Base-by-base conservation (phyloP, 30 jellyfish, hydroid and myxozoan species). In the Pseudorhiza aurosa region DNA sequence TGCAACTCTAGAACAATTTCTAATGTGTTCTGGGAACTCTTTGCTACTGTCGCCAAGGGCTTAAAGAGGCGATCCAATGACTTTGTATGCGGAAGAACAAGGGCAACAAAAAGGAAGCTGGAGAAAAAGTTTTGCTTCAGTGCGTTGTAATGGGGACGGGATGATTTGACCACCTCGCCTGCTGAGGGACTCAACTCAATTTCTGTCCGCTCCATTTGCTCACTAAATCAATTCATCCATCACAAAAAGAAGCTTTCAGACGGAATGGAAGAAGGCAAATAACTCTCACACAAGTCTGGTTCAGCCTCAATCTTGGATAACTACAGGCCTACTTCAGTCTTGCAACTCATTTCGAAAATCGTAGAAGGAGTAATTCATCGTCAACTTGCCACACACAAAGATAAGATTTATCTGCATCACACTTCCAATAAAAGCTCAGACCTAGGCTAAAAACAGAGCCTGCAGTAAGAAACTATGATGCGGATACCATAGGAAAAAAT, bases 271-370 rank as follows among this genome's bases (percentile, higher is more conserved):
- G 86, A 77, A 24, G 25, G 77, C 87, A 40, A 77, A 77, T 49
- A 58, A 60, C 59, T n/a, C 72, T 12, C 87, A 46, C 87, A 77
- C 40, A 79, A 79, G 77, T 63, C 91, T 39, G 88, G 88, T 18
- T 29, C 50, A 12, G 7, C 50, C 50, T 12, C 50, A 39, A 39
- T 39, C 50, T 39, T 39, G 50, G 50, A 39, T 39, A 39, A 39
- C 50, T 39, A 39, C 50, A 39, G 50, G 12, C 50, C 50, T 39
- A 39, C 12, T 39, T 39, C 7, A 39, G 12, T 39, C 12, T 12
- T 39, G 50, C 12, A 5, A 5, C 50, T 39, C 50, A 39, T 65
- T 24, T 79, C 91, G 22, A 63, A 64, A 28, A 79, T 79, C 49
- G 1, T 42, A n/a, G 87, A 62, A 40, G 58, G 2, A 69, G 12